Percentiles rank a stretch among this genome's conserved stretches.
Conservation (phyloP, 1,140 invertebrate species). For the Tetragonula clypearis region DNA sequence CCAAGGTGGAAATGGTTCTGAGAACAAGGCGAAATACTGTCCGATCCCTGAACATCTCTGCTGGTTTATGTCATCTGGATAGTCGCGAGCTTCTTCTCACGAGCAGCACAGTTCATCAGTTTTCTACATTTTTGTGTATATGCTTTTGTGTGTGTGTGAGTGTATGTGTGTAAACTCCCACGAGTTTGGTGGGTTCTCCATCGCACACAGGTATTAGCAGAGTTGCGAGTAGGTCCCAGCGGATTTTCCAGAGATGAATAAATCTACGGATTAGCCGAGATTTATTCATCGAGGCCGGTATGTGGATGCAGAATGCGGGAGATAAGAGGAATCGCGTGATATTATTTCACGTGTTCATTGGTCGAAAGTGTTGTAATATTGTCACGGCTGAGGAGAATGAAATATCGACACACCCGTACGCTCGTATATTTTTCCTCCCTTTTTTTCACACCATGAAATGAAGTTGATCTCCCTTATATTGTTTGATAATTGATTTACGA, state of each 20-base stretch:
- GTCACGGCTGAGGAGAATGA: neutral
- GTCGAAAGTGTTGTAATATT: neutral
- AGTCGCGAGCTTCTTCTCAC: conserved; percentile 34
- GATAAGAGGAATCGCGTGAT: neutral
- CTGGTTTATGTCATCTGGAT: conserved; percentile 51
- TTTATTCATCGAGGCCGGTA: neutral
- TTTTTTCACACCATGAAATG: no score
- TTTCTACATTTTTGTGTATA: neutral
- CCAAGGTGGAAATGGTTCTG: conserved; percentile 51
- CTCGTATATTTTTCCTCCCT: no score
- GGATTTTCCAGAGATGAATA: conserved; percentile 3
- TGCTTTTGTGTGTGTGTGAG: no score
- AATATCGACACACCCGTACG: no score
- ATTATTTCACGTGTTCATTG: neutral
- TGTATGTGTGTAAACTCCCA: neutral
- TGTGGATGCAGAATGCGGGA: neutral
- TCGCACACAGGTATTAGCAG: conserved; percentile 13
- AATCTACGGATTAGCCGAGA: conserved; percentile 7
- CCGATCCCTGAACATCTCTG: conserved; percentile 47
- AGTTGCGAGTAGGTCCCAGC: neutral
- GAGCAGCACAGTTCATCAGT: neutral
- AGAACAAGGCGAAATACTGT: conserved; percentile 58
- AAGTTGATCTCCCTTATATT: no score
- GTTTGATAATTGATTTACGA: no score
- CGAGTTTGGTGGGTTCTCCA: conserved; percentile 18